Percentiles rank a stretch among this genome's conserved stretches.
These are phyloP conservation scores for Bruchidius siliquastri DNA, from an alignment of 2,888 invertebrate genomes.

Conservation along the genomic window DNA sequence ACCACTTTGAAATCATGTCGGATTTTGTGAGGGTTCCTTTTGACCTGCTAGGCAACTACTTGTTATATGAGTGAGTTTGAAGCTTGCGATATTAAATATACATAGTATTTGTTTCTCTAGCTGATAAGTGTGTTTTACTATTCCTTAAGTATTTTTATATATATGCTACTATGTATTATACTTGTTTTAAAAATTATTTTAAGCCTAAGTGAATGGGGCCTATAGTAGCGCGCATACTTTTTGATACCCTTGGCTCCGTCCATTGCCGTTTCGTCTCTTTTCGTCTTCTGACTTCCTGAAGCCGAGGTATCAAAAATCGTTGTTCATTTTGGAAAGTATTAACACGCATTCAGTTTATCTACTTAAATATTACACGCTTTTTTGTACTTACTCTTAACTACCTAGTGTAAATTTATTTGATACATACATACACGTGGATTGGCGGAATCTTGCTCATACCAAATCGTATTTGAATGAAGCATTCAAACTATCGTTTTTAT, in stretches of 20 bases:
- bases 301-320: not conserved
- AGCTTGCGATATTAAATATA: not conserved
- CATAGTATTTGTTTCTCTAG: not conserved
- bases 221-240: not conserved
- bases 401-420: constrained; percentile 20
- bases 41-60: not conserved
- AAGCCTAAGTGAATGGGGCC: not conserved
- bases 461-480: too few species aligned
- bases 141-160: not conserved
- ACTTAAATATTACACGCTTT: constrained; percentile 17
- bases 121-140: not conserved
- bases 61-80: not conserved
- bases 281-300: not conserved
- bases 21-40: not conserved
- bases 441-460: not conserved
- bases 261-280: not conserved
- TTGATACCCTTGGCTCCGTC: not conserved
- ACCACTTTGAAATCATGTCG: not conserved
- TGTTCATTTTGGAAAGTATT: not conserved
- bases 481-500: too few species aligned
- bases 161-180: not conserved
- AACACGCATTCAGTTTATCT: constrained; percentile 4
- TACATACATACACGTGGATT: not conserved
- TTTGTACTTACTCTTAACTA: constrained; percentile 29
- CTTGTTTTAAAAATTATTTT: not conserved